Conservation (phyloP, 2,113 vertebrate genomes). For the Epinephelus lanceolatus region DNA sequence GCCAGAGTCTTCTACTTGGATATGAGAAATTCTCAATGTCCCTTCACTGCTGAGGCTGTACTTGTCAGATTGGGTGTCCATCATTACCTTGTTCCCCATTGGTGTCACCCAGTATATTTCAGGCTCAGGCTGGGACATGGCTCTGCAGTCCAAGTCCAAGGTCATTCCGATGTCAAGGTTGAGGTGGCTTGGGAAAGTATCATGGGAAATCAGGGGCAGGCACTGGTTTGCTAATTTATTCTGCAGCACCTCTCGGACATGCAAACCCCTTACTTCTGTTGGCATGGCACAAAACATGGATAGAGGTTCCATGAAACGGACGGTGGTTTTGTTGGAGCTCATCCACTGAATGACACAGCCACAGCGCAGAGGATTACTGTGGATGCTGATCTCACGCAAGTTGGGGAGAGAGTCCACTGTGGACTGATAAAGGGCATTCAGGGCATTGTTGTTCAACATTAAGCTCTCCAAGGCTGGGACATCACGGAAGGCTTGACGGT, state of each 20-base stretch:
- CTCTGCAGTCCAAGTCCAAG: conserved; percentile 92
- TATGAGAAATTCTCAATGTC: conserved; percentile 90
- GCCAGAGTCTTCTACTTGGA: conserved; percentile 94
- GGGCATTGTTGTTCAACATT: conserved; percentile 97
- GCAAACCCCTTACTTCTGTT: conserved; percentile 90
- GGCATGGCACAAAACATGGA: conserved; percentile 97
- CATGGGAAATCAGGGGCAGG: conserved; percentile 94
- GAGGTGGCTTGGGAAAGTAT: conserved; percentile 92
- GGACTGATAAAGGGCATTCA: conserved; percentile 93
- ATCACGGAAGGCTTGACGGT: conserved; percentile 92
- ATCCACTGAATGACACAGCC: conserved; percentile 98
- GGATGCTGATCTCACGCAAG: conserved; percentile 96
- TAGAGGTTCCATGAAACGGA: conserved; percentile 97
- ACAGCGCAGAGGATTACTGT: conserved; percentile 95
- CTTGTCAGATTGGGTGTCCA: conserved; percentile 90
- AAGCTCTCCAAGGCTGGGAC: conserved; percentile 96
- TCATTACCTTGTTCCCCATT: conserved; percentile 92
- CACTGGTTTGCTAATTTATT: conserved; percentile 91
- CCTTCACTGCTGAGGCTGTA: conserved; percentile 92
- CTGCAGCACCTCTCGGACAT: conserved; percentile 90
- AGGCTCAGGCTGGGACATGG: conserved; percentile 96
- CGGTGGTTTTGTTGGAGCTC: conserved; percentile 92
- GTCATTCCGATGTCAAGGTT: conserved; percentile 91
- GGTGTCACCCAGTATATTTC: conserved; percentile 99
- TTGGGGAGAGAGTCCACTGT: conserved; percentile 94